A percentile compares a stretch with the other conserved stretches of the same genome.
phyloP scores from a whole-genome alignment of 2,113 vertebrate species.

The Recurvirostra avosetta region DNA sequence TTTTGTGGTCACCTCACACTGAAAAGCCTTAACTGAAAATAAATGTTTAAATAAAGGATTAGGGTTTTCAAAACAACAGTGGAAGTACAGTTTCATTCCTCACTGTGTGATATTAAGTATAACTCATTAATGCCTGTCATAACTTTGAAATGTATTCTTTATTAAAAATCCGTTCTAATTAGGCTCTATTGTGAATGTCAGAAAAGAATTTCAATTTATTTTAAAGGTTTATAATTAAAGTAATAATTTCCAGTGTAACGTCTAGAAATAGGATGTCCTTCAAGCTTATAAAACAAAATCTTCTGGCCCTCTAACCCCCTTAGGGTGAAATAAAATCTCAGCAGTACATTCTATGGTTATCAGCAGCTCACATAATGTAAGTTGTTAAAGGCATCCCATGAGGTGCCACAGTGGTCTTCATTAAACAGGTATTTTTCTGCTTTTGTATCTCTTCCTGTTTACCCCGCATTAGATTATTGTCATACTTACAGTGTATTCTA shows the following conservation, averaged over 20 bases:
- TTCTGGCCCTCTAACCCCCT: not conserved
- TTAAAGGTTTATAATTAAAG: not conserved
- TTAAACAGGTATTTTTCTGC: not conserved
- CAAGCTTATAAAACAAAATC: not conserved
- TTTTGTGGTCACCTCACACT: not conserved
- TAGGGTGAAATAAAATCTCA: not conserved
- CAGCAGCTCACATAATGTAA: not conserved
- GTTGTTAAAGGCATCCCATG: not conserved
- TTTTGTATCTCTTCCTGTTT: not conserved
- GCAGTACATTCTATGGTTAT: not conserved
- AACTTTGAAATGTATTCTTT: not conserved
- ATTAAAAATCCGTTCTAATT: not conserved
- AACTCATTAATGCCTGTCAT: not conserved
- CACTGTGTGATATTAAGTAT: not conserved
- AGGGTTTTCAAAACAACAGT: not conserved
- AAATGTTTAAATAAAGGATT: not conserved
- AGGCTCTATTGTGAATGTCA: not conserved
- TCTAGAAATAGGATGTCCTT: not conserved
- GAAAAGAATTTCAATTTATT: not conserved
- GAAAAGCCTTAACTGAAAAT: not conserved
- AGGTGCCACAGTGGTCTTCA: not conserved
- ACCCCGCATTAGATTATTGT: not conserved
- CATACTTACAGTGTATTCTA: not conserved
- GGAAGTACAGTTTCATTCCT: not conserved
- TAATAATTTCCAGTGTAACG: not conserved